Evolutionary conservation across 2,888 invertebrate species (phyloP), one percentile per base, ranked within the genome.

Genomic region (Lepidochrysops patricia): DNA sequence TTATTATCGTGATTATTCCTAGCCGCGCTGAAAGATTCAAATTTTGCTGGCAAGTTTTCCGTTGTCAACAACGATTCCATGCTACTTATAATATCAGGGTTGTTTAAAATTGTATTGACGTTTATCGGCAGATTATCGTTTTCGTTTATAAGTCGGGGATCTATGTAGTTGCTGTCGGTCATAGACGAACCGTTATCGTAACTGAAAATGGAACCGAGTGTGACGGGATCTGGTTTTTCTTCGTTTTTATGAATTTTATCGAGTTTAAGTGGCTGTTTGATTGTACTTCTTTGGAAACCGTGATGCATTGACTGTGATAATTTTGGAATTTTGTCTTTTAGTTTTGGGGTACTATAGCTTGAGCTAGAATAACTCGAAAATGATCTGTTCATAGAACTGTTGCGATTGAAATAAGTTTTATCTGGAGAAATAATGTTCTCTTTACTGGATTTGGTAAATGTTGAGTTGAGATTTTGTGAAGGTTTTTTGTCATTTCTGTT

Each of bases 91-190:
- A 90, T 87, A 63, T 88, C 89, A 15, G 90, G 88, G 66, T 90
- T 90, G 69, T 89, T 86, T 66, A 88, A 70, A 67, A 90, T 82
- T 26, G 86, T 90, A 65, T 86, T 89, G 15, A 90, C 88, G 70
- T 89, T 90, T 35, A 93, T 91, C 15, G 92, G 91, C 57, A 94
- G 82, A 81, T 93, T 93, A 76, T 94, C 93, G 75, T 92, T 92
- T 80, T 92, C 92, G 76, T 94, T 94, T 61, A 94, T 94, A 61
- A 94, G 84, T 68, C 89, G 82, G 27, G 91, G 91, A 73, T 92
- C 91, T 63, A 92, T 89, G 64, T 89, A 89, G 73, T 83, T 87
- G 72, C 89, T 88, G 69, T 88, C 91, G 25, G 87, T 83, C 79
- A 87, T 82, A 32, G 27, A 27, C 4, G 89, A 86, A 61, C 82